Evolutionary conservation across 2,888 invertebrate genomes (phyloP).

Genomic region (Graphium colonna): DNA sequence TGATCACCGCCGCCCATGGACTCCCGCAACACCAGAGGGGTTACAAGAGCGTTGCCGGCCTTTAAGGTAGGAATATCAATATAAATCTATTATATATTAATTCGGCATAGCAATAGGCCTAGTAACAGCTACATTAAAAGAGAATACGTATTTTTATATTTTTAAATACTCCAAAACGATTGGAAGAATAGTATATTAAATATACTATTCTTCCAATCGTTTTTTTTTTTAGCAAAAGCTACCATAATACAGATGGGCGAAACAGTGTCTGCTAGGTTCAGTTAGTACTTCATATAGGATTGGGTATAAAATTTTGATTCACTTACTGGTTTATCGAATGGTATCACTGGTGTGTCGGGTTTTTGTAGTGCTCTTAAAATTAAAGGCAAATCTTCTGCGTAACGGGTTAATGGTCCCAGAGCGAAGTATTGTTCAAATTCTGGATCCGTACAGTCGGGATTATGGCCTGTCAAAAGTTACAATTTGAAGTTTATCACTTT

Average conservation of each 20-base stretch:
- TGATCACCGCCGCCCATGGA: no score
- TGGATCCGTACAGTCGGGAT: constrained; percentile 81
- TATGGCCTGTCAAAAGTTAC: constrained; percentile 71
- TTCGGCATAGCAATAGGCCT: no score
- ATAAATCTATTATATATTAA: no score
- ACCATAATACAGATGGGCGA: no score
- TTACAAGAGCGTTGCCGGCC: no score
- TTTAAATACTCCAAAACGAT: background rate
- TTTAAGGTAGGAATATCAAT: no score
- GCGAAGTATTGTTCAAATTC: constrained; percentile 86
- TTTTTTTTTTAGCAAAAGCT: no score
- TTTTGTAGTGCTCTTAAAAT: constrained; percentile 85
- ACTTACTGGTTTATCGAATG: constrained; percentile 66
- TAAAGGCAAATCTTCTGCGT: constrained; percentile 90
- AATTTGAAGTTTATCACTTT: no score
- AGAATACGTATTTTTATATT: background rate
- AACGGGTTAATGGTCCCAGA: constrained; percentile 92
- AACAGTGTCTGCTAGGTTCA: no score
- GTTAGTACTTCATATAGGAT: no score
- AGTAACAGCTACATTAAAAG: no score
- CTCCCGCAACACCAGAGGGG: no score
- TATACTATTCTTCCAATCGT: background rate
- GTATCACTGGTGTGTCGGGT: constrained; percentile 58
- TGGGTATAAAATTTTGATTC: background rate
- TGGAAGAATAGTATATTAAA: background rate